These are phyloP conservation scores for Tanypteryx hageni DNA, from an alignment of 2,888 invertebrate species.

Conservation along the genomic window DNA sequence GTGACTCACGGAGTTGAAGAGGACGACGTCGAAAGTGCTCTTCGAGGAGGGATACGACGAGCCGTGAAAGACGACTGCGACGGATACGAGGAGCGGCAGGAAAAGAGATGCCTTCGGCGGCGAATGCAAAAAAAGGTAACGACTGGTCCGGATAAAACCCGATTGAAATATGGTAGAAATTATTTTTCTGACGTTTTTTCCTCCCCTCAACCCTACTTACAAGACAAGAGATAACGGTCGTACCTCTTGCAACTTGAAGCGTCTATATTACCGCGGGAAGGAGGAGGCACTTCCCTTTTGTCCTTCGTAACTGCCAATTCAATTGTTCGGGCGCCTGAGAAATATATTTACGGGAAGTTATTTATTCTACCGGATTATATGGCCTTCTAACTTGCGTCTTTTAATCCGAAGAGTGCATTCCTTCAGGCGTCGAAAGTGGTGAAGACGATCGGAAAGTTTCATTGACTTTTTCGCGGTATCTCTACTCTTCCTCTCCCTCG, in stretches of 20 bases:
- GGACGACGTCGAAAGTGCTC: neutral
- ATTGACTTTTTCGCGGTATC: neutral
- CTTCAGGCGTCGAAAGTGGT: neutral
- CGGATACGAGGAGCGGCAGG: neutral
- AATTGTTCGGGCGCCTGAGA: conserved; percentile 30
- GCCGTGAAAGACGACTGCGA: conserved; percentile 13
- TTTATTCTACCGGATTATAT: neutral
- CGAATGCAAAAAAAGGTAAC: conserved; percentile 50
- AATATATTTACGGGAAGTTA: neutral
- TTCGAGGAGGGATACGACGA: neutral
- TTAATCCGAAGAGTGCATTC: neutral
- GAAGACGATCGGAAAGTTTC: neutral
- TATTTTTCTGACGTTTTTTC: conserved; percentile 26
- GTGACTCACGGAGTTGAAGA: neutral
- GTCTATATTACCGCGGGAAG: conserved; percentile 25
- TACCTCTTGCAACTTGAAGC: neutral
- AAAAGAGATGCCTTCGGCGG: conserved; percentile 5
- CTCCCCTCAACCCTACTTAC: neutral
- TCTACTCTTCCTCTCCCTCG: neutral
- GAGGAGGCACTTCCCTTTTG: neutral
- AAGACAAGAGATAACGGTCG: conserved; percentile 22
- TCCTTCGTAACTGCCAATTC: conserved; percentile 9
- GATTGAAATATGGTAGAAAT: conserved; percentile 43
- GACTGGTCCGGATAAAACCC: neutral
- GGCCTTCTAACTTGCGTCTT: neutral